Evolutionary conservation across 2,113 vertebrate species (phyloP), one percentile per base, ranked within the genome.

Genomic region (Labeo rohita): DNA sequence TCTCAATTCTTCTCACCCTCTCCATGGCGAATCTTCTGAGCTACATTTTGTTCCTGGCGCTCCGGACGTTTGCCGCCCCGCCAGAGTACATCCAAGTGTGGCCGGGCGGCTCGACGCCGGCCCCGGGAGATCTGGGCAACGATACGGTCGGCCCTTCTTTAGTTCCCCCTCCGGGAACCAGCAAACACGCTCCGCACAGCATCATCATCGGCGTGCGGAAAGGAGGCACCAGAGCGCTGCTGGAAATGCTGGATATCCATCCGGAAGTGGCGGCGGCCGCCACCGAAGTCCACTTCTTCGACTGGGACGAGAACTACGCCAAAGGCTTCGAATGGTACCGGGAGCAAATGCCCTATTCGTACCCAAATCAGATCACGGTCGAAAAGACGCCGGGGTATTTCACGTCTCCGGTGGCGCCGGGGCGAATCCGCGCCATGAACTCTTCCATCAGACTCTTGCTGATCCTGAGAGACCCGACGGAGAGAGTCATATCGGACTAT

Each of bases 301-400:
- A 98, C 92, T 97, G 97, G 97, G 97, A 98, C 85, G 97, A 98
- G 91, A 98, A 98, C 91, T 98, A 97, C 4, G 91, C 93, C 70
- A 97, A 96, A 91, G 97, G 97, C 80, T 95, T 97, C 66, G 96
- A 97, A 85, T 98, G 97, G 97, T 98, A 98, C 90, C 95, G 94
- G 47, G 95, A 94, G 12, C 89, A 97, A 90, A 98, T 98, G 97
- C 97, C 97, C 7, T 97, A 96, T 93, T 98, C 97, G 8, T 96
- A 96, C 84, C 95, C 95, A 65, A 93, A 96, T 91, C 97, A 98
- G 95, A 97, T 97, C 93, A 98, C 97, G 11, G 95, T 98, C 85
- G 97, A 98, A 92, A 98, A 98, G 93, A 98, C 97, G 28, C 97
- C 97, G 23, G 97, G 97, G 73, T 98, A 98, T 93, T 98, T 98